Evolutionary conservation across 1,140 invertebrate species (phyloP).

Genomic region (Drosophila ananassae): DNA sequence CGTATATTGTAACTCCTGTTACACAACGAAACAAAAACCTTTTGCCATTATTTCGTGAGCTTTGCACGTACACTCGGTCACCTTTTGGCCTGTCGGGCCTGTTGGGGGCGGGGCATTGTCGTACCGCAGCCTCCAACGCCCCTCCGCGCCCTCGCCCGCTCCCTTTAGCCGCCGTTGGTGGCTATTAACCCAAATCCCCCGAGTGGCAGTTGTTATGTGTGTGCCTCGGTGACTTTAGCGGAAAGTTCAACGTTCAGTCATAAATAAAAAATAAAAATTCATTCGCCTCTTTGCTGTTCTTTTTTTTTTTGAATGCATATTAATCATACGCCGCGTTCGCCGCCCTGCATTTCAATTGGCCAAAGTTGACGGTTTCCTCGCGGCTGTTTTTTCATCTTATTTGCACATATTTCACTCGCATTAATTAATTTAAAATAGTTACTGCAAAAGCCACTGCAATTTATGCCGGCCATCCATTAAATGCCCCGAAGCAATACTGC

Average conservation of each 20-base stretch:
- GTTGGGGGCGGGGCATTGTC: constrained; percentile 37
- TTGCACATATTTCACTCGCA: constrained; percentile 46
- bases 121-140: constrained; percentile 11
- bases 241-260: constrained; percentile 76
- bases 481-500: constrained; percentile 14
- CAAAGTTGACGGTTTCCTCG: constrained; percentile 47
- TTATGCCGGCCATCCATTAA: constrained; percentile 62
- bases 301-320: constrained; percentile 57
- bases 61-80: constrained; percentile 54
- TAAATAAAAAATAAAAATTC: constrained; percentile 66
- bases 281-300: constrained; percentile 26
- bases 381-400: constrained; percentile 17
- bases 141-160: background rate
- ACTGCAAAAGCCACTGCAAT: constrained; percentile 23
- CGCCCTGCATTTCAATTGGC: constrained; percentile 71
- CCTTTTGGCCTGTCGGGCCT: constrained; percentile 44
- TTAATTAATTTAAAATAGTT: constrained; percentile 69
- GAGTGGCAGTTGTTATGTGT: constrained; percentile 68
- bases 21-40: constrained; percentile 56
- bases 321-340: constrained; percentile 70
- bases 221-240: constrained; percentile 62
- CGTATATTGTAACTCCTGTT: constrained; percentile 39
- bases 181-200: constrained; percentile 79
- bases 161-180: constrained; percentile 27
- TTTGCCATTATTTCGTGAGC: constrained; percentile 68